Evolutionary conservation across 2,888 invertebrate species (phyloP), one percentile per base, ranked within the genome.

Genomic region (Girardia tigrina): DNA sequence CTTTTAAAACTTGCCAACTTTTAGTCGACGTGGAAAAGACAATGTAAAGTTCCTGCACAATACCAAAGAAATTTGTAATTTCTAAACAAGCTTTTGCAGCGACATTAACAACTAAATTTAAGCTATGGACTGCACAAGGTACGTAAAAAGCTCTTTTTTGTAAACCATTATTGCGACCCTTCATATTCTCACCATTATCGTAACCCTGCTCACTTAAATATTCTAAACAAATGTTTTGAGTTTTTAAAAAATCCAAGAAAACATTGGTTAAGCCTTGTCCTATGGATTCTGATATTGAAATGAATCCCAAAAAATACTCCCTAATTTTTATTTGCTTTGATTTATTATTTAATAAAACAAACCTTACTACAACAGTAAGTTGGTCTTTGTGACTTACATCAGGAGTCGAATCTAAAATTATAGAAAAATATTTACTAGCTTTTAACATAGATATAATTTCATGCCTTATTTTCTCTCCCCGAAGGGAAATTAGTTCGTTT

Each of bases 81-180:
- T 56, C n/a, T 20, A 56, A 23, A 56, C 8, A 56, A n/a, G 56
- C 56, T 23, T 56, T 56, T 12, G 56, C 56, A 23, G 56, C 56
- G 23, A 20, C 56, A 56, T 56, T 56, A 56, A 56, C n/a, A 20
- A 56, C 4, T 56, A 56, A 56, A 56, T 56, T 56, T 56, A 56
- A n/a, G 23, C 56, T 56, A 12, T 56, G 56, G n/a, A 23, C 4
- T 20, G 56, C 56, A 56, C 56, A 56, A 20, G 56, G 56, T 23
- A 56, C 56, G n/a, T 56, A 56, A 56, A 56, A 56, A 56, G 56
- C 56, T 56, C 56, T 56, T 36, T 56, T 56, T 56, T 56, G 56
- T n/a, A 56, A 23, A 56, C 56, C 56, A 56, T 12, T 56, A 56
- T 56, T 6, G n/a, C 23, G n/a, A 20, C 56, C n/a, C 23, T 56